Base-by-base conservation (phyloP, 2,113 vertebrate species). In the Cebus imitator region DNA sequence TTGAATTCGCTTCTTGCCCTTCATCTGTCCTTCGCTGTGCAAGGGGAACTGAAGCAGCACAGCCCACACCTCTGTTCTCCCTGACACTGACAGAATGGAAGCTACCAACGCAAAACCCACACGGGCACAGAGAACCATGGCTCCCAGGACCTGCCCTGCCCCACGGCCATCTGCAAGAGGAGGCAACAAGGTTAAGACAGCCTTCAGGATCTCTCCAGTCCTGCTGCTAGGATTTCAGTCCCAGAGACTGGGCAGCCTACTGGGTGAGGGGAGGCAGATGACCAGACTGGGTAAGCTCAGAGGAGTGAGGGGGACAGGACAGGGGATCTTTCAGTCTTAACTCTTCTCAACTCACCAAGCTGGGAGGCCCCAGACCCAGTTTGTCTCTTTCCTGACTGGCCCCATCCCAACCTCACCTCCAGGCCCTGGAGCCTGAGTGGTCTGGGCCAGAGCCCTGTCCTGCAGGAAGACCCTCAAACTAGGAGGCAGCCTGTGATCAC, bases 31-130 rank as follows among this genome's bases (percentile, higher is more conserved):
- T 73, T n/a, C 10, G 23, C 50, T 48, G 27, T 68, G 52, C 43
- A 48, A 64, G 75, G 35, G 52, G 72, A 37, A 16, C 50, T 0
- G 3, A 75, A 40, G 8, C 35, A 45, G 13, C 13, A 20, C 12
- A 8, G 66, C 1, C 48, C 23, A 17, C 75, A 32, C 0, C 96
- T 66, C 76, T 43, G 76, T 96, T 97, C 98, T 97, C 94, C 83
- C 30, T 58, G 78, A 91, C 50, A 66, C 55, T 79, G 57, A 81
- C 40, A 23, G 96, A 93, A 68, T 81, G 80, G 84, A 95, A 92
- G 43, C 45, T 35, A 72, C 35, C 21, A 61, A 52, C 30, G 66
- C 73, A 68, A 75, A 64, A 50, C 16, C 18, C 13, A 50, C 27
- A 9, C 3, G 37, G 43, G 50, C 50, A 78, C 1, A 55, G 50